These are phyloP conservation scores for Lasius fuliginosus DNA, from an alignment of 2,888 invertebrate species.

Conservation along the genomic window DNA sequence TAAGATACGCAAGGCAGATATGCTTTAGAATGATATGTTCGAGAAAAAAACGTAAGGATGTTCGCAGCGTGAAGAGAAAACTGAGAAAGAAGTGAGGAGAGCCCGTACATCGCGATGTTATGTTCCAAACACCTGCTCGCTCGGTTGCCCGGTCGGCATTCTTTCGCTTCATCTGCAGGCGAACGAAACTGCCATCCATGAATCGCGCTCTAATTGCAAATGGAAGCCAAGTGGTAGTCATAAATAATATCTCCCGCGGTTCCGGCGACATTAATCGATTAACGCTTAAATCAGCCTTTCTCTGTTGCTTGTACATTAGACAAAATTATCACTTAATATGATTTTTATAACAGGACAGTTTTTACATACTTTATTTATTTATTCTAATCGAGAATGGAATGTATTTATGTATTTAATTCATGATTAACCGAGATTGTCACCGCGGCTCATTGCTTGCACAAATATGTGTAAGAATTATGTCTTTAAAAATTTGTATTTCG, in stretches of 20 bases:
- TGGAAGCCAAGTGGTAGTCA: constrained; percentile 15
- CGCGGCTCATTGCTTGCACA: not conserved
- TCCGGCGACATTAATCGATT: constrained; percentile 25
- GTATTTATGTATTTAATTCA: not conserved
- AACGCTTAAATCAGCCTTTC: constrained; percentile 38
- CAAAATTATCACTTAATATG: not conserved
- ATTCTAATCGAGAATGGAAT: not conserved
- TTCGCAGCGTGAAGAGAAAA: constrained; percentile 24
- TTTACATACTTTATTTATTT: not conserved
- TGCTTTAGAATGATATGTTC: constrained; percentile 1
- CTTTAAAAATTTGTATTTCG: not conserved
- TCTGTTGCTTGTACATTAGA: not conserved
- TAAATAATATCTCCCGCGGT: constrained; percentile 18
- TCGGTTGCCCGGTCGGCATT: constrained; percentile 61
- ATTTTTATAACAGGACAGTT: not conserved
- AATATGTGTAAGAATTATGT: not conserved
- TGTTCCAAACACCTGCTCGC: constrained; percentile 63
- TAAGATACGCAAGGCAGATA: constrained; percentile 14
- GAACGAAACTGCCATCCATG: constrained; percentile 55
- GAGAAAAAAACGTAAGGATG: constrained; percentile 3
- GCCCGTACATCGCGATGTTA: constrained; percentile 55
- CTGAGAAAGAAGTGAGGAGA: constrained; percentile 25
- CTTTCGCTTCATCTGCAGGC: constrained; percentile 66
- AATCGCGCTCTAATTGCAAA: constrained; percentile 53
- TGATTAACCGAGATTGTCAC: not conserved